Evolutionary conservation across 2,113 vertebrate genomes (phyloP), one percentile per base, ranked within the genome.

Genomic region (Proterorhinus semilunaris): DNA sequence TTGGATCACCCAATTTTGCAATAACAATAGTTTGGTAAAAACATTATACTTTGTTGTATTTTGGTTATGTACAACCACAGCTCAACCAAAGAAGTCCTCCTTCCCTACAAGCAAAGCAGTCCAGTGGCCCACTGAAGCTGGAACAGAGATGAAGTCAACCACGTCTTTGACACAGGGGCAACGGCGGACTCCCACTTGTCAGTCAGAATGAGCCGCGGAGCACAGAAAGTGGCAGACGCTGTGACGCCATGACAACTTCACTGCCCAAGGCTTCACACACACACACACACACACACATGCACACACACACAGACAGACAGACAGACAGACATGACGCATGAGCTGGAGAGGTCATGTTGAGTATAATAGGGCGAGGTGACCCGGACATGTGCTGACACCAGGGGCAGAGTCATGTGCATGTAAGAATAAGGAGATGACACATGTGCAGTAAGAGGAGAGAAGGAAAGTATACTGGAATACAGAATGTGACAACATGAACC

Each of bases 311-410:
- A 57, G 49, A 76, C 54, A 68, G 77, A 75, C 69, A 27, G n/a
- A n/a, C 8, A 57, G 49, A 76, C 54, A 68, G 77, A 75, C 69
- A 27, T 57, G 78, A 48, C 63, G 72, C 71, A 66, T 68, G 64
- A 72, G 66, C 58, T 7, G 50, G 36, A 12, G 51, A 59, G 68
- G 65, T 79, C 66, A 42, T 62, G 63, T 36, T 15, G 66, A 54
- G 42, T 57, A 36, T 52, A 13, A 59, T 49, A 21, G n/a, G 42
- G 71, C 36, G 55, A 1, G 59, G 16, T 73, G 66, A 72, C 75
- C 71, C 50, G 9, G 65, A 71, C 17, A 42, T 55, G 50, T 50
- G 74, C 16, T 71, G 68, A 65, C 16, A 54, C 16, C 6, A 17
- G 53, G 52, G 52, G 53, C 47, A 12, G 68, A 49, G 16, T 2